A percentile compares a stretch with the other conserved stretches of the same genome.
phyloP scores from a whole-genome alignment of 1,140 invertebrate genomes.

The Mylabris phalerata region DNA sequence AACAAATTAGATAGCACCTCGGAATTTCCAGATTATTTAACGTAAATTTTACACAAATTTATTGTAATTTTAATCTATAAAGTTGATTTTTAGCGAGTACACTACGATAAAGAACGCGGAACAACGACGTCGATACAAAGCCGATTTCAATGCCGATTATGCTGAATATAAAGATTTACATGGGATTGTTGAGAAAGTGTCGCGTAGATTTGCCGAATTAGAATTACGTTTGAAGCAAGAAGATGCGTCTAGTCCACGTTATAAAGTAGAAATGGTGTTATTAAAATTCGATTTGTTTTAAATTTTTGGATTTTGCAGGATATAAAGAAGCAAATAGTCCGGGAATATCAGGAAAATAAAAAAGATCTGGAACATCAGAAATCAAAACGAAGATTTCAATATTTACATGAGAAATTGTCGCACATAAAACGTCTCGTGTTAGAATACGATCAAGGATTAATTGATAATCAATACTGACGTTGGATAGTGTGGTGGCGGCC shows the following conservation, averaged over 20 bases:
- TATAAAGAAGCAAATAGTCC: slow-evolving; percentile 68
- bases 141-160: slow-evolving; percentile 80
- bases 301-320: slow-evolving; percentile 45
- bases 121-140: slow-evolving; percentile 77
- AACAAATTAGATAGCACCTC: slow-evolving; percentile 25
- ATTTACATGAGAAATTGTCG: slow-evolving; percentile 82
- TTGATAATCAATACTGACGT: slow-evolving; percentile 34
- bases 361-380: slow-evolving; percentile 63
- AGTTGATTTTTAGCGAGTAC: slow-evolving; percentile 59
- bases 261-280: slow-evolving; percentile 42
- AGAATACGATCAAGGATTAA: slow-evolving; percentile 63
- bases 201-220: slow-evolving; percentile 66
- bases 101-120: slow-evolving; percentile 65
- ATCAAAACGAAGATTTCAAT: slow-evolving; percentile 69
- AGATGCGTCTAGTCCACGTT: slow-evolving; percentile 42
- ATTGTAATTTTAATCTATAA: background rate
- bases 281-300: slow-evolving; percentile 1
- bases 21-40: slow-evolving; percentile 49
- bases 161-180: slow-evolving; percentile 74
- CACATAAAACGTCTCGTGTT: slow-evolving; percentile 81
- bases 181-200: slow-evolving; percentile 65
- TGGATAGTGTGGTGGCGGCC: slow-evolving; percentile 26
- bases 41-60: slow-evolving; percentile 41
- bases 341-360: slow-evolving; percentile 74
- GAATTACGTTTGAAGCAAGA: slow-evolving; percentile 57